Conservation (phyloP, 2,113 vertebrate genomes). For the Centropus unirufus region DNA sequence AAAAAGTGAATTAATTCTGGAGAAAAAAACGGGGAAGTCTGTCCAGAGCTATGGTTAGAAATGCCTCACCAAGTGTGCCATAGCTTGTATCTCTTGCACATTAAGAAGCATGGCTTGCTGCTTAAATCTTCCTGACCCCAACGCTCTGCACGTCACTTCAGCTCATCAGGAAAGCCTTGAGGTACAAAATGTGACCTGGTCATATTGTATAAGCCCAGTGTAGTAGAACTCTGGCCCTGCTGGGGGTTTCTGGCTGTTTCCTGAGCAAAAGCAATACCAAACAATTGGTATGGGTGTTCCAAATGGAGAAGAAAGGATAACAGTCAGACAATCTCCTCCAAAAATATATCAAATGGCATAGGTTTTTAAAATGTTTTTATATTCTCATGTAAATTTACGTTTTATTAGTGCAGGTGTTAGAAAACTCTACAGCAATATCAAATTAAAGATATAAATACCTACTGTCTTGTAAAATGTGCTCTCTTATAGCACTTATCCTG, state of each 20-base stretch:
- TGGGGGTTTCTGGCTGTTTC: fast-evolving
- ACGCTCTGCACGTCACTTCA: fast-evolving
- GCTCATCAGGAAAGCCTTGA: background rate
- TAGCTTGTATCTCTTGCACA: background rate
- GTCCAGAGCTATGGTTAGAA: background rate
- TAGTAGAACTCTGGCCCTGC: fast-evolving
- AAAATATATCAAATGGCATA: background rate
- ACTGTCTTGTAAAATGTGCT: background rate
- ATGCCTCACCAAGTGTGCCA: fast-evolving
- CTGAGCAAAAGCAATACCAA: background rate
- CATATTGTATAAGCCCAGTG: fast-evolving
- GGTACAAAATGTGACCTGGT: fast-evolving
- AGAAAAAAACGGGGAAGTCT: background rate
- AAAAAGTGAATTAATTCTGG: background rate
- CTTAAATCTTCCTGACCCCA: background rate
- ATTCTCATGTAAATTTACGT: background rate
- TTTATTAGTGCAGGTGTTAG: background rate
- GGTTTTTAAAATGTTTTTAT: background rate
- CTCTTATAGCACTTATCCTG: background rate
- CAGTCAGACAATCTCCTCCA: background rate
- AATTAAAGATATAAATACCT: background rate
- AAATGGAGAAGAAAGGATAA: background rate
- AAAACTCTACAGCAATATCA: background rate
- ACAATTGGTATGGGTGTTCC: fast-evolving
- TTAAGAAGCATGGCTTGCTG: background rate